phyloP scores from a whole-genome alignment of 2,797 vertebrate species.

The Takifugu ocellatus region DNA sequence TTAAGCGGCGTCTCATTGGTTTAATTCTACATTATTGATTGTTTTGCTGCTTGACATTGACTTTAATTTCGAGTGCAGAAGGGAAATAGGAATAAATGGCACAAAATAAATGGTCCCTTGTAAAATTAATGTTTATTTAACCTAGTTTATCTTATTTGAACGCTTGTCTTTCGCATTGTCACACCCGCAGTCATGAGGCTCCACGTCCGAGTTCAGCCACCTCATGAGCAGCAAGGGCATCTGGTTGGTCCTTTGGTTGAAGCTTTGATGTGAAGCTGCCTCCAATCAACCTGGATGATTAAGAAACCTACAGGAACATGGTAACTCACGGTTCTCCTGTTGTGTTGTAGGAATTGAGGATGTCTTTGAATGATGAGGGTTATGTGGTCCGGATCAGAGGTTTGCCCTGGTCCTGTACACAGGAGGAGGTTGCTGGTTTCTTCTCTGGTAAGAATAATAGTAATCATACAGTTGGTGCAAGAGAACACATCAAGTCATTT shows the following conservation, averaged over 20 bases:
- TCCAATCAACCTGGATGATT: background rate
- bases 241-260: no score
- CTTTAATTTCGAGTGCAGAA: background rate
- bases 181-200: no score
- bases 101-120: no score
- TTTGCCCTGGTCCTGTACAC: constrained; percentile 84
- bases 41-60: no score
- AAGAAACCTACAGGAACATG: background rate
- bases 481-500: background rate
- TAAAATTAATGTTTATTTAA: no score
- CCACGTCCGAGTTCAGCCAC: no score
- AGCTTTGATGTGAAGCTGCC: background rate
- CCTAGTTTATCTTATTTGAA: no score
- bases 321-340: constrained; percentile 16
- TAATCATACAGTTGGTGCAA: no score
- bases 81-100: no score
- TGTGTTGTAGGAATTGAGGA: constrained; percentile 52
- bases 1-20: background rate
- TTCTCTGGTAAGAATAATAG: constrained; percentile 74
- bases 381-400: constrained; percentile 84
- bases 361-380: constrained; percentile 80
- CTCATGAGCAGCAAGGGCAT: no score
- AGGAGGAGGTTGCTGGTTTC: constrained; percentile 81
- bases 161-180: no score
- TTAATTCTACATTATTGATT: no score